phyloP scores from a whole-genome alignment of 2,888 invertebrate species.

The Hyposoter dolosus region DNA sequence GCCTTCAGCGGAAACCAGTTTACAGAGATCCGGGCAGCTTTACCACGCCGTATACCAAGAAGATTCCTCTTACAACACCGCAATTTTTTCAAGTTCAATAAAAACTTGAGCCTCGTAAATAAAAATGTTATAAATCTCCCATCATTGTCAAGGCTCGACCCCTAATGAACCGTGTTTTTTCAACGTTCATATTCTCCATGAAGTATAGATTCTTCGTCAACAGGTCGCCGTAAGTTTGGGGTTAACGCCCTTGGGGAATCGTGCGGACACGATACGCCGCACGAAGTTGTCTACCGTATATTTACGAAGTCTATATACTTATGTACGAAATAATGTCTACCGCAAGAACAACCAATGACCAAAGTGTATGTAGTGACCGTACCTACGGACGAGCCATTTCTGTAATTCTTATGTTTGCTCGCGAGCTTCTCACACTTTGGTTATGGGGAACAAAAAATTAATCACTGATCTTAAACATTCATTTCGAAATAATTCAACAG shows the following conservation, averaged over 20 bases:
- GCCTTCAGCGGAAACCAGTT: conserved; percentile 31
- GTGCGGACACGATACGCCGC: conserved; percentile 68
- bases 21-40: neutral
- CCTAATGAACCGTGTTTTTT: conserved; percentile 14
- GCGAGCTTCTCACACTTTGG: conserved; percentile 23
- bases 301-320: neutral
- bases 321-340: conserved; percentile 34
- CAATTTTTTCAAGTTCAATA: neutral
- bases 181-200: conserved; percentile 26
- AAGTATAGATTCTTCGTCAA: conserved; percentile 51
- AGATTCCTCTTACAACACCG: neutral
- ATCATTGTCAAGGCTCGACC: conserved; percentile 24
- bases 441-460: neutral
- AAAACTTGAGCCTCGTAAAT: neutral
- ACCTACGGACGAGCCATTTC: conserved; percentile 23
- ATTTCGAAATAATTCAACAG: neutral
- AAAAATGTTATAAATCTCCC: conserved; percentile 37
- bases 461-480: neutral
- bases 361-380: conserved; percentile 48
- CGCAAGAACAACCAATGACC: conserved; percentile 51
- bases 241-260: conserved; percentile 76
- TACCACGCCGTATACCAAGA: neutral
- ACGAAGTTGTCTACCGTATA: conserved; percentile 18
- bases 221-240: conserved; percentile 71
- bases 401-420: conserved; percentile 25